Conservation (phyloP, 2,888 invertebrate species). For the Sphaeridia pumilis region DNA sequence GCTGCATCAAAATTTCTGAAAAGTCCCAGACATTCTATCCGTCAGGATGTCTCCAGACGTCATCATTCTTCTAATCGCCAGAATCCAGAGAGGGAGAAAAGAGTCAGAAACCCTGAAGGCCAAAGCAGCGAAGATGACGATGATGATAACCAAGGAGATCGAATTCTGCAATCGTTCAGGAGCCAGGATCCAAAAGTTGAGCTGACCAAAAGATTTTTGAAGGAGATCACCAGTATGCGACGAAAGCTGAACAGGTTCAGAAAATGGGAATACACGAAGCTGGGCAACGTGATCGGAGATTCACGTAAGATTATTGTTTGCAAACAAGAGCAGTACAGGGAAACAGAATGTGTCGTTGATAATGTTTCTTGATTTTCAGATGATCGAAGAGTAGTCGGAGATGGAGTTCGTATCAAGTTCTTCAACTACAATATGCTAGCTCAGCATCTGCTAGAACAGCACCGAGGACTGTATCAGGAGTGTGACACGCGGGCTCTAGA, state of each 20-base stretch:
- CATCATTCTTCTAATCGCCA: too few relatives aligned
- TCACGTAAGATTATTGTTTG: constrained; percentile 3
- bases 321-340: background rate
- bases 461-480: constrained; percentile 58
- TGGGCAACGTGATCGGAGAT: constrained; percentile 17
- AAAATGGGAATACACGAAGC: constrained; percentile 24
- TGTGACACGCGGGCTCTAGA: constrained; percentile 49
- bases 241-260: constrained; percentile 4
- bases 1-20: too few relatives aligned
- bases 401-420: constrained; percentile 47
- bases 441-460: constrained; percentile 62
- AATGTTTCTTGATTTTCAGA: constrained; percentile 4
- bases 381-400: constrained; percentile 16
- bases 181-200: too few relatives aligned
- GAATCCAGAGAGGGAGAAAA: too few relatives aligned
- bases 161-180: too few relatives aligned
- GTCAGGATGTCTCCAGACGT: too few relatives aligned
- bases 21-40: too few relatives aligned
- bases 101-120: too few relatives aligned
- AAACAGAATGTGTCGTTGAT: too few relatives aligned
- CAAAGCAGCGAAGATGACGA: too few relatives aligned
- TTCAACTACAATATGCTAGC: constrained; percentile 82
- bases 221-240: constrained; percentile 4
- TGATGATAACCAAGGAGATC: too few relatives aligned
- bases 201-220: too few relatives aligned